Evolutionary conservation across 2,888 invertebrate genomes (phyloP), one percentile per base, ranked within the genome.

Genomic region (Eupithecia dodoneata): DNA sequence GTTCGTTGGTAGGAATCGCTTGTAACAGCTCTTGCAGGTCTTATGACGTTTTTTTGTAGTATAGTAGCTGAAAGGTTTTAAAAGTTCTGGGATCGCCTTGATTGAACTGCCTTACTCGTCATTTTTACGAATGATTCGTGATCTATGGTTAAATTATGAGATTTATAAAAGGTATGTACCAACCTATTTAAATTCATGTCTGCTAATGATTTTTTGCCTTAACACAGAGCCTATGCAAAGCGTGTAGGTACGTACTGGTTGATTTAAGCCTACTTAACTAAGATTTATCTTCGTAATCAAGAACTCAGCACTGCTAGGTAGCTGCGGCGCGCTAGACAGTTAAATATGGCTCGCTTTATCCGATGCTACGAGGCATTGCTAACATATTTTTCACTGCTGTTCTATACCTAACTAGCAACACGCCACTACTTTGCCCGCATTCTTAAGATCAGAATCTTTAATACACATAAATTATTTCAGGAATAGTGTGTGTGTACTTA

Each of bases 301-400:
- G 66, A 52, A 71, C 71, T 71, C 73, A 71, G 71, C 73, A 71
- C 71, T 73, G 52, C 41, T 41, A 12, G 55, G 70, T 55, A 66
- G 76, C 45, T 77, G 77, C 69, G 80, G 79, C 76, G 79, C 72
- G 70, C 75, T 59, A 65, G 81, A 77, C 80, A 78, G 76, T 74
- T 81, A 81, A 76, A 47, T 78, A 80, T 80, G 69, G 80, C 66
- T 74, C 76, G 76, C 76, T 80, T 78, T 80, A 81, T 79, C 81
- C 78, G 77, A 76, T 76, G 76, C 79, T 78, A 76, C 76, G 77
- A 80, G 78, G 73, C 72, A 79, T 79, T 73, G 79, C 76, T 79
- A 80, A 80, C 79, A 80, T 74, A 77, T 80, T 81, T 80, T 79
- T 80, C 30, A 13, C 13, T 59, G 63, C 67, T 69, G 67, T 45